phyloP scores from a whole-genome alignment of 2,113 vertebrate genomes.

The Tragelaphus scriptus region DNA sequence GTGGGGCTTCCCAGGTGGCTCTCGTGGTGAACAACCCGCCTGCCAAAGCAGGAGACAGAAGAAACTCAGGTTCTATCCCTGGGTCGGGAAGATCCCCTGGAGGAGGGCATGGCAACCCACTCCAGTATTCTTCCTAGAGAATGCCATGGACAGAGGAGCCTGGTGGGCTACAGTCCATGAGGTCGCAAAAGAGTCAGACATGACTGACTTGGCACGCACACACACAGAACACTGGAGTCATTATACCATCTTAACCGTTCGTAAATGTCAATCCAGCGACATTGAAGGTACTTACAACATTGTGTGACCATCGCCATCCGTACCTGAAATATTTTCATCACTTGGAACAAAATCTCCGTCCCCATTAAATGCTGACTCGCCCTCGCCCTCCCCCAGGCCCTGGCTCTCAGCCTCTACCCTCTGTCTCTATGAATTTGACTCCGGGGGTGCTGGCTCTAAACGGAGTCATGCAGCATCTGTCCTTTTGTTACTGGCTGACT shows the following conservation, averaged over 20 bases:
- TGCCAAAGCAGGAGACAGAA: rapidly evolving
- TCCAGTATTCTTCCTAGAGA: not conserved
- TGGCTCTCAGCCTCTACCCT: not conserved
- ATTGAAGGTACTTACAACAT: not conserved
- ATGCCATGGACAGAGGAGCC: not conserved
- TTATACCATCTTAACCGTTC: not conserved
- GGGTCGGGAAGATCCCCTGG: not conserved
- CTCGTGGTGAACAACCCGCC: not conserved
- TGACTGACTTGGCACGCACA: rapidly evolving
- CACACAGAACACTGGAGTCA: rapidly evolving
- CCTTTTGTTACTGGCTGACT: not conserved
- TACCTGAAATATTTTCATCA: not conserved
- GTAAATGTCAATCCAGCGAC: too few relatives aligned
- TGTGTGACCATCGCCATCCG: not conserved
- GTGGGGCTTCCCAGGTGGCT: not conserved
- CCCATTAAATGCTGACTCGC: too few relatives aligned
- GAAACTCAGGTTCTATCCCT: not conserved
- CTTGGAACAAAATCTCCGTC: not conserved
- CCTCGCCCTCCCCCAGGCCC: not conserved
- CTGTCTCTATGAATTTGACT: not conserved
- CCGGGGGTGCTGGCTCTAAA: too few relatives aligned
- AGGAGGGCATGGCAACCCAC: not conserved
- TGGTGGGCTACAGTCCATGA: not conserved
- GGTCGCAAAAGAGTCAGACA: not conserved
- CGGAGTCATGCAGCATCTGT: rapidly evolving